phyloP scores from a whole-genome alignment of 2,797 vertebrate species.

The Syndactyla subalaris region DNA sequence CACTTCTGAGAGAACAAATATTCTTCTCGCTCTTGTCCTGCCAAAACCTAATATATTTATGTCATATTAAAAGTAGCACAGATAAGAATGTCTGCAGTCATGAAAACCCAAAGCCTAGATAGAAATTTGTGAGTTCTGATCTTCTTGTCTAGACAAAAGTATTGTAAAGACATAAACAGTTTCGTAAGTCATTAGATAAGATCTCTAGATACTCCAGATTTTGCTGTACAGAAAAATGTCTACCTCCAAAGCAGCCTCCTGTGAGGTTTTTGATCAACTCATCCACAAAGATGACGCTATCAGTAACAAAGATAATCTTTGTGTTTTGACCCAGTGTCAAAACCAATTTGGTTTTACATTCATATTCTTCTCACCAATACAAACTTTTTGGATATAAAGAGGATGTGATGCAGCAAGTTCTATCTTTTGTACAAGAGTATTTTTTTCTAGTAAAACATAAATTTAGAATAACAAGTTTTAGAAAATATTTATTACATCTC shows the following conservation, averaged over 20 bases:
- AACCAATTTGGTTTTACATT: background rate
- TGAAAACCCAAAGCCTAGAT: background rate
- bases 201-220: background rate
- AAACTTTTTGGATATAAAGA: background rate
- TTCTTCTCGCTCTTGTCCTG: background rate
- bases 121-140: constrained; percentile 13
- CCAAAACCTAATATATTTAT: background rate
- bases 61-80: background rate
- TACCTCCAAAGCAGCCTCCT: background rate
- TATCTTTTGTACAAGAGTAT: background rate
- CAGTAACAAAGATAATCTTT: background rate
- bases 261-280: background rate
- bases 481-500: background rate
- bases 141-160: background rate
- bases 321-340: background rate
- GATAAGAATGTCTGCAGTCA: background rate
- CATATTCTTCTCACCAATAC: background rate
- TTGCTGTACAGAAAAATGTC: background rate
- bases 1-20: background rate
- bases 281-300: background rate
- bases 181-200: background rate
- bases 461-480: background rate
- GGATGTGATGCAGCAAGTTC: background rate
- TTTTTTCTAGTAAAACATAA: background rate
- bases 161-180: background rate